Percentiles rank a stretch among this genome's conserved stretches.
phyloP scores from a whole-genome alignment of 2,888 invertebrate genomes.

The Metalampra italica region DNA sequence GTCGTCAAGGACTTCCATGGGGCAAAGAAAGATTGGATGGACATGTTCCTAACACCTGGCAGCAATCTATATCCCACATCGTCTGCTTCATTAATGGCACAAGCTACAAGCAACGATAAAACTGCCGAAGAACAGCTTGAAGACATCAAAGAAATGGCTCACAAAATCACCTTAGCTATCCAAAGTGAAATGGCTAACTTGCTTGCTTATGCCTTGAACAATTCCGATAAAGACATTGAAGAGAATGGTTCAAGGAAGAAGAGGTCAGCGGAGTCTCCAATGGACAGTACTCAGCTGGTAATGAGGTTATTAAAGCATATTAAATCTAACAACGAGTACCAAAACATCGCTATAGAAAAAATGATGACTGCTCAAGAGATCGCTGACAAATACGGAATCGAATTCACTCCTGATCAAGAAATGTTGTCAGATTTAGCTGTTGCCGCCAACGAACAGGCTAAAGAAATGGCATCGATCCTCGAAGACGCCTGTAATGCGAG shows the following conservation, averaged over 20 bases:
- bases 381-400: constrained; percentile 65
- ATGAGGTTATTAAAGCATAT: constrained; percentile 63
- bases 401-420: constrained; percentile 62
- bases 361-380: constrained; percentile 73
- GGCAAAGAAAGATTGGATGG: constrained; percentile 44
- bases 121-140: constrained; percentile 58
- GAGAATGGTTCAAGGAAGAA: constrained; percentile 42
- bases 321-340: constrained; percentile 63
- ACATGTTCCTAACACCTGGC: constrained; percentile 38
- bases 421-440: constrained; percentile 56
- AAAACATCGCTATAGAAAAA: constrained; percentile 70
- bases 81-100: constrained; percentile 52
- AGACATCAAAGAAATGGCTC: constrained; percentile 57
- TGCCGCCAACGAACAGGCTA: constrained; percentile 57
- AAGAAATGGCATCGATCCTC: constrained; percentile 51
- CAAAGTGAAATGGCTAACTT: constrained; percentile 59
- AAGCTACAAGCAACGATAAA: constrained; percentile 47
- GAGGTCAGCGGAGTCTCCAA: constrained; percentile 55
- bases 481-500: constrained; percentile 43
- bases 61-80: constrained; percentile 38
- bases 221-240: constrained; percentile 29
- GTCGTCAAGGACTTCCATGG: constrained; percentile 30
- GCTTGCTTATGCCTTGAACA: constrained; percentile 42
- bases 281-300: constrained; percentile 58
- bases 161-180: constrained; percentile 47